Base-by-base conservation (phyloP, 2,797 vertebrate species). In the Epinephelus awoara region DNA sequence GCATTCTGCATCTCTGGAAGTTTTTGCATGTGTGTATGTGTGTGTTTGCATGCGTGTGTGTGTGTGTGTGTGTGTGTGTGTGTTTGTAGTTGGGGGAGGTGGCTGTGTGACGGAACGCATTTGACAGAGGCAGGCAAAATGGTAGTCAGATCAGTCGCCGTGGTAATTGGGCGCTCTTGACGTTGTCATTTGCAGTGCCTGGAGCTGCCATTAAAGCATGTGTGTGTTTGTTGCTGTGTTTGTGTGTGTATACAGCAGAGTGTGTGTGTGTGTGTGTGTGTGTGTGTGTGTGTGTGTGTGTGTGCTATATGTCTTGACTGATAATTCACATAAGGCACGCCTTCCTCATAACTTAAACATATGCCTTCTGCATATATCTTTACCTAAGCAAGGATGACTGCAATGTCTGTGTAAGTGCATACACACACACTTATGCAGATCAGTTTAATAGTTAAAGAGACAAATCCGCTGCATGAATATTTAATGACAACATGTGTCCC, bases 131-230 rank as follows among this genome's bases (percentile, higher is more conserved):
- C 71, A 85, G 82, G 85, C 68, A 90, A 88, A 91, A 89, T 87
- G 80, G 77, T 79, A 72, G 82, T 83, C 76, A 83, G 90, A 92
- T 94, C 92, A 90, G 90, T 90, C 72, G 68, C 75, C 12, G 69
- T 87, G 85, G 92, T 93, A 93, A 93, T 93, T 94, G 90, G 86
- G 69, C 70, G 65, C 85, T 90, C 85, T 93, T 92, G 89, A 92
- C 87, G 76, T 86, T 87, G 88, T 91, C 85, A 87, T 90, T 85
- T 86, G 84, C 85, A 38, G 71, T 7, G 74, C 81, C 86, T 90
- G 49, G 64, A 87, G 88, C 85, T 89, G 86, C 87, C 76, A 90
- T 90, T 91, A 79, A 74, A 63, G 67, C n/a, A n/a, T 19, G 19
- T 69, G 54, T 82, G 79, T 78, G 62, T 82, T 70, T 78, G 79